Conservation (phyloP, 2,113 vertebrate genomes). For the Peucedramus taeniatus region DNA sequence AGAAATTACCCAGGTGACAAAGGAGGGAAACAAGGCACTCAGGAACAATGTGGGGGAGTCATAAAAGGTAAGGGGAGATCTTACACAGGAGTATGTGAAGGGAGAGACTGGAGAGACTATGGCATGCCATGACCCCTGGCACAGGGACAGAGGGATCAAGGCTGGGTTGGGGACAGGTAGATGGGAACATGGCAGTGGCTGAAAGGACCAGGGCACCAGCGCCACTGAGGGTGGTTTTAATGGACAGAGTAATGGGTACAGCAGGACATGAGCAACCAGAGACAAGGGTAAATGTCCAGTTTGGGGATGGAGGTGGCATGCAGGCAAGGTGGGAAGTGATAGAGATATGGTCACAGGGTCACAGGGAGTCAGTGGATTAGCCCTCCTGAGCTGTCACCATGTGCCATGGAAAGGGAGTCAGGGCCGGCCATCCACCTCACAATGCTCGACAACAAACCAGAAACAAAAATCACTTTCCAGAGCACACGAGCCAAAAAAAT, state of each 20-base stretch:
- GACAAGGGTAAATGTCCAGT: neutral
- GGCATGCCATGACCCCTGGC: fast-evolving
- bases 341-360: neutral
- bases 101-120: neutral
- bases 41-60: neutral
- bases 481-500: neutral
- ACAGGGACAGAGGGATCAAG: neutral
- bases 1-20: neutral
- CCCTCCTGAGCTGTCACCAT: neutral
- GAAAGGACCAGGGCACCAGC: neutral
- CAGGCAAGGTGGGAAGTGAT: neutral
- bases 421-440: neutral
- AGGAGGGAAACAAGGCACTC: neutral
- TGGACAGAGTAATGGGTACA: neutral
- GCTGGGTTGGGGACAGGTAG: no score
- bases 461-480: neutral
- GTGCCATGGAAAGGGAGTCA: neutral
- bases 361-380: neutral
- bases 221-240: neutral
- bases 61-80: neutral
- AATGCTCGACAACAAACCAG: neutral
- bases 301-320: neutral
- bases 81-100: fast-evolving
- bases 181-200: neutral
- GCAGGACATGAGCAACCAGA: neutral